Evolutionary conservation across 2,797 vertebrate species (phyloP).

Genomic region (Nyctibius grandis): DNA sequence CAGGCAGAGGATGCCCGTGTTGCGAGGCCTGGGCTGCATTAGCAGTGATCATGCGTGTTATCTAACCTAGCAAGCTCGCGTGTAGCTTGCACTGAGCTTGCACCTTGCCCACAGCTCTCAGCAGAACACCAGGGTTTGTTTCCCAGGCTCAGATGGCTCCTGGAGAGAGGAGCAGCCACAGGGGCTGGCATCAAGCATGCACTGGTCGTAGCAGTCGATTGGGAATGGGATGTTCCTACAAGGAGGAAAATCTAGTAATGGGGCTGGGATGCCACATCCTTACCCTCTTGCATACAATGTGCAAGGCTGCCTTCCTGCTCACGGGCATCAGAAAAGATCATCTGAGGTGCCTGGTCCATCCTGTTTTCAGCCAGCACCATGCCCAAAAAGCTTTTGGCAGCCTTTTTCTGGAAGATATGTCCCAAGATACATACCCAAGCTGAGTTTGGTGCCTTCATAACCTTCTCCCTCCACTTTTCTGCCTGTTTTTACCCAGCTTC

Average conservation of each 20-base stretch:
- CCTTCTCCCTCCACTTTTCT: neutral
- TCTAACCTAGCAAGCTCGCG: neutral
- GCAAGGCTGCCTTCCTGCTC: neutral
- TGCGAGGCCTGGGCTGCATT: neutral
- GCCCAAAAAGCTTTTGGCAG: neutral
- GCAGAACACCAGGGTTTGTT: neutral
- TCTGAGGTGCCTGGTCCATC: neutral
- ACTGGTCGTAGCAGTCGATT: neutral
- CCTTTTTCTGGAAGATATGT: neutral
- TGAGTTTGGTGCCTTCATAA: neutral
- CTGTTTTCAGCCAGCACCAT: neutral
- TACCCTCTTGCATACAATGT: neutral
- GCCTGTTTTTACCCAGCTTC: neutral
- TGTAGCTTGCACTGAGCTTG: neutral
- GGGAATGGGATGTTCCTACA: neutral
- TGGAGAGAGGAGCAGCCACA: neutral
- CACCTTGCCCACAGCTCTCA: neutral
- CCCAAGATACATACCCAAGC: neutral
- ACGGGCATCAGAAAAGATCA: rapidly evolving
- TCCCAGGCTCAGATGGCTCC: neutral
- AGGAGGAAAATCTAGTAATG: neutral
- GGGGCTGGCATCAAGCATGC: neutral
- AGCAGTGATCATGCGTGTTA: rapidly evolving
- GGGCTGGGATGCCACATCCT: neutral
- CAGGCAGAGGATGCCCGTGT: neutral